Base-by-base conservation (phyloP, 2,113 vertebrate species). In the Rhabdomys dilectus region DNA sequence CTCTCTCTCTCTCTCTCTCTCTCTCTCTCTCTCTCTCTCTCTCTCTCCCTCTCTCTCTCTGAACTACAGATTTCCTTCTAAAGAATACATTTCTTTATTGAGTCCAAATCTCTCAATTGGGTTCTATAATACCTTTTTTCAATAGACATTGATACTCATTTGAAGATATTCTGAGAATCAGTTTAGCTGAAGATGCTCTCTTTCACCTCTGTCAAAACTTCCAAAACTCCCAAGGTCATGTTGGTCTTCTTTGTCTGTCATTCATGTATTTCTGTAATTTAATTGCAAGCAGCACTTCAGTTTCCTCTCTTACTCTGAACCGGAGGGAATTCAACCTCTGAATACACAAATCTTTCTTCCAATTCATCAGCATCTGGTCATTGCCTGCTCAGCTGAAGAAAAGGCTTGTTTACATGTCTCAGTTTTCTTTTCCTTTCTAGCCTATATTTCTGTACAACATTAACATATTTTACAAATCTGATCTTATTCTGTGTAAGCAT, bases 81-180 rank as follows among this genome's bases (percentile, higher is more conserved):
- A 1, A 48, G 6, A 51, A 45, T 36, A 0, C 0, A 31, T 81
- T 84, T 72, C 73, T 88, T 26, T 22, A 87, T 89, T 93, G 34
- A 81, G 3, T 2, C 21, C 36, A 62, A 51, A 51, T 78, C 45
- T 88, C 56, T 88, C 60, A 53, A 21, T 10, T 51, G 29, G 68
- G n/a, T 92, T 80, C 75, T 77, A 48, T 87, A 87, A 94, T 58
- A 42, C 56, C 39, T 81, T 53, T 76, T 96, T 66, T 24, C 16
- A 88, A 51, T 31, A 36, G 62, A 68, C 70, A 89, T 73, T 88
- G 58, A 70, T 92, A 12, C 48, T 7, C 60, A 17, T 26, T 76
- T n/a, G n/a, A 82, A 15, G 80, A 80, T 60, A 10, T 45, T 34
- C 51, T 93, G 42, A 76, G 85, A 82, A 86, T 75, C 24, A 81